These are phyloP conservation scores for Indri indri DNA, from an alignment of 2,113 vertebrate species.

Conservation along the genomic window DNA sequence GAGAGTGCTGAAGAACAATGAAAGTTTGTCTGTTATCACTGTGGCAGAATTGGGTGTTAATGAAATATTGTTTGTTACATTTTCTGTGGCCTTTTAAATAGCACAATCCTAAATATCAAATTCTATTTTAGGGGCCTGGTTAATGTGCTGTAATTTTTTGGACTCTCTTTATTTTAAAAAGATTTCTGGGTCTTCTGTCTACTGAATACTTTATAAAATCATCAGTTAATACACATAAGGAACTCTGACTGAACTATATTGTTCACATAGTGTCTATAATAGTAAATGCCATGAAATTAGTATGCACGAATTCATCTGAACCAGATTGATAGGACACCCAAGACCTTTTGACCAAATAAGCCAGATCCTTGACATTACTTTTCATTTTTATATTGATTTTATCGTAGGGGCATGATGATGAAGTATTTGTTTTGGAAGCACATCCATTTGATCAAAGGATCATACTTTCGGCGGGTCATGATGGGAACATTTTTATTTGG, in stretches of 20 bases:
- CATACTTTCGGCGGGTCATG: slow-evolving; percentile 96
- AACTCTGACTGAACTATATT: neutral
- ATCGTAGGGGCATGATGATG: slow-evolving; percentile 95
- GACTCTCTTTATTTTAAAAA: neutral
- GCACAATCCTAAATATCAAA: neutral
- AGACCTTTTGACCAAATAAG: slow-evolving; percentile 13
- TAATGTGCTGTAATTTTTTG: neutral
- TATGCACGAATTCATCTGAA: slow-evolving; percentile 37
- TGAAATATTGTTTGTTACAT: slow-evolving; percentile 1
- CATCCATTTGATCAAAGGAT: slow-evolving; percentile 98
- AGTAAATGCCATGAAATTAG: slow-evolving; percentile 30
- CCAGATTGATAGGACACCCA: neutral
- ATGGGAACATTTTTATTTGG: slow-evolving; percentile 98
- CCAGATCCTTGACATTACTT: neutral
- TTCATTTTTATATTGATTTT: slow-evolving; percentile 28
- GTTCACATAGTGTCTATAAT: neutral
- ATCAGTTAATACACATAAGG: neutral
- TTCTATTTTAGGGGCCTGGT: neutral
- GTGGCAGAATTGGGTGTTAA: slow-evolving; percentile 8
- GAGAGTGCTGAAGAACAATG: neutral
- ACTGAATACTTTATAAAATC: slow-evolving; percentile 37
- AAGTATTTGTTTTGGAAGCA: slow-evolving; percentile 97
- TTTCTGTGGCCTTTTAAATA: slow-evolving; percentile 45
- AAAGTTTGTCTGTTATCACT: neutral
- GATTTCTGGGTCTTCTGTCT: neutral